Evolutionary conservation across 2,113 vertebrate genomes (phyloP).

Genomic region (Malaclemys terrapin): DNA sequence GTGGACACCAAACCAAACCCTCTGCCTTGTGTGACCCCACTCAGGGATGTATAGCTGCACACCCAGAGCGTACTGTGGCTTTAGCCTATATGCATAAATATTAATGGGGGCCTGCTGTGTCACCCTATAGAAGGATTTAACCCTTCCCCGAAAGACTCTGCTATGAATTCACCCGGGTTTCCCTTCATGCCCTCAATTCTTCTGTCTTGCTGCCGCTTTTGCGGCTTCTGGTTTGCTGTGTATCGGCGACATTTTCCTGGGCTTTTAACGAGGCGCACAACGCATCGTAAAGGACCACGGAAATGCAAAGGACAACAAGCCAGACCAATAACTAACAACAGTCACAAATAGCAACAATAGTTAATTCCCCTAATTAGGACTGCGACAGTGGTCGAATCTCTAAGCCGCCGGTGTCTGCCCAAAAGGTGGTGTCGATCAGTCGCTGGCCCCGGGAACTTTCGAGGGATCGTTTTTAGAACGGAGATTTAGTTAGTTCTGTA

Average conservation of each 20-base stretch:
- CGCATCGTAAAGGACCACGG: not conserved
- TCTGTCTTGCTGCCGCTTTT: not conserved
- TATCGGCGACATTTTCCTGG: not conserved
- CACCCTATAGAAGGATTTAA: not conserved
- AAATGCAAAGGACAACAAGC: not conserved
- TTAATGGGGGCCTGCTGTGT: not conserved
- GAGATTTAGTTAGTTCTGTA: not conserved
- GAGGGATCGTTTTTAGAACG: not conserved
- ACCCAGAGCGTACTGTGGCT: not conserved
- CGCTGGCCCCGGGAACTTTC: not conserved
- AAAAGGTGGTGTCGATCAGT: not conserved
- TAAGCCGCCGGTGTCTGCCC: not conserved
- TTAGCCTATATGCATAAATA: not conserved
- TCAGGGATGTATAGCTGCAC: not conserved
- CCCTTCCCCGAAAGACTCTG: not conserved
- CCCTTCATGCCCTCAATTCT: not conserved
- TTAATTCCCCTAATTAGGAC: not conserved
- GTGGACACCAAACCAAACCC: not conserved
- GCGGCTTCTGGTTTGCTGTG: not conserved
- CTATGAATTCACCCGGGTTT: not conserved
- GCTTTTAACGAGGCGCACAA: not conserved
- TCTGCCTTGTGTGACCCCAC: not conserved
- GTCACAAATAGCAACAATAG: not conserved
- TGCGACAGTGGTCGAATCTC: not conserved
- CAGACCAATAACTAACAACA: not conserved